phyloP scores from a whole-genome alignment of 2,888 invertebrate species.

The Sclerodermus sp. region DNA sequence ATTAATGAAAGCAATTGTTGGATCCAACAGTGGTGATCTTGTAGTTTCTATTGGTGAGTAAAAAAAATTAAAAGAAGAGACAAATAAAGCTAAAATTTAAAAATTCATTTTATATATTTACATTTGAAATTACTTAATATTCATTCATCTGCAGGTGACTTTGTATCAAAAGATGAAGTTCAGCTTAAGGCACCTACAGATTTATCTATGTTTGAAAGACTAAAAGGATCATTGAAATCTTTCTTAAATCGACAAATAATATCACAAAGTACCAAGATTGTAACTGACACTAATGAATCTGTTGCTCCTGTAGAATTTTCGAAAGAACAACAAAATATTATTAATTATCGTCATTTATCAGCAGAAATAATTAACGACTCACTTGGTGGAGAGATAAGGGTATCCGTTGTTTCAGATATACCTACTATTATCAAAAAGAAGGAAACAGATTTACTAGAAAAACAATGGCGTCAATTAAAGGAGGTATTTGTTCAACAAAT shows the following conservation, averaged over 20 bases:
- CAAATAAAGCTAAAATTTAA: too few species aligned
- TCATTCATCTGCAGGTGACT: constrained; percentile 40
- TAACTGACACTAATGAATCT: neutral
- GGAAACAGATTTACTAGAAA: constrained; percentile 23
- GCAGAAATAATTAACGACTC: constrained; percentile 29
- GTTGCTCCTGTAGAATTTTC: neutral
- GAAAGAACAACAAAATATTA: constrained; percentile 12
- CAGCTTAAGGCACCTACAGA: constrained; percentile 52
- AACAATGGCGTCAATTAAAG: constrained; percentile 42
- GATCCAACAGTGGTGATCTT: constrained; percentile 32
- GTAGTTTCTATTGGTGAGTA: constrained; percentile 47
- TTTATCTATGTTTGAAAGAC: constrained; percentile 47
- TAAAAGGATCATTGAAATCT: constrained; percentile 50
- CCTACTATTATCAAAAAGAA: neutral
- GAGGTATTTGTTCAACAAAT: constrained; percentile 43
- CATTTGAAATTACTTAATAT: too few species aligned
- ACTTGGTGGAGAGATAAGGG: constrained; percentile 26
- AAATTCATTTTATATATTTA: too few species aligned
- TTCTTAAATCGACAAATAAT: constrained; percentile 44
- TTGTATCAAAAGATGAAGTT: constrained; percentile 39
- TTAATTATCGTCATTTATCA: constrained; percentile 29
- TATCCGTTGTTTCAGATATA: constrained; percentile 8
- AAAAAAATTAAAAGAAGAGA: too few species aligned
- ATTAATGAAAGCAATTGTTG: constrained; percentile 64
- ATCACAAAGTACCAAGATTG: neutral